A percentile compares a stretch with the other conserved stretches of the same genome.
Evolutionary conservation across 2,797 vertebrate species (phyloP).

Genomic region (Poecilia gillii): DNA sequence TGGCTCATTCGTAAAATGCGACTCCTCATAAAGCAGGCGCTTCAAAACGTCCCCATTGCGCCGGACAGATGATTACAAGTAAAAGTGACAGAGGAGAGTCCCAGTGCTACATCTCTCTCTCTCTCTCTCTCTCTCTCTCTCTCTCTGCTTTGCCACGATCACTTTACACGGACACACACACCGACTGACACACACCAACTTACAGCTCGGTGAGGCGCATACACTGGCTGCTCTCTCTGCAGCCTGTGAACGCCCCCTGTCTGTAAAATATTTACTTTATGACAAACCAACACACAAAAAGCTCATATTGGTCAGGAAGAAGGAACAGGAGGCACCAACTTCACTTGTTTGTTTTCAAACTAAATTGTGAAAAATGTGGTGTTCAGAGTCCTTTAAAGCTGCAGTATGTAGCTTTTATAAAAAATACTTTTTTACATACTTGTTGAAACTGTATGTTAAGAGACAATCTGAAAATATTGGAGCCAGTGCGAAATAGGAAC

Average conservation of each 20-base stretch:
- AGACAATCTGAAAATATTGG: too few relatives aligned
- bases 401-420: too few relatives aligned
- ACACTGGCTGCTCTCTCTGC: slow-evolving; percentile 26
- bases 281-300: neutral
- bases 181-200: neutral
- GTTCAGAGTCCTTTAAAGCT: neutral
- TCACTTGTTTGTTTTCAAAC: neutral
- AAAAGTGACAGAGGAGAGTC: slow-evolving; percentile 69
- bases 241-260: slow-evolving; percentile 50
- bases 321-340: neutral
- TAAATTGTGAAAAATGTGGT: neutral
- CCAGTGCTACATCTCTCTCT: slow-evolving; percentile 61
- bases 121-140: slow-evolving; percentile 36
- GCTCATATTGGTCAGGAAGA: neutral
- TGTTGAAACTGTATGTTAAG: too few relatives aligned
- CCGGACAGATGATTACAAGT: slow-evolving; percentile 26
- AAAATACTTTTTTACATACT: too few relatives aligned
- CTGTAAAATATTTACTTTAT: neutral
- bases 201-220: slow-evolving; percentile 16
- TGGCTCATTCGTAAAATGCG: slow-evolving; percentile 28
- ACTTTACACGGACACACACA: slow-evolving; percentile 17
- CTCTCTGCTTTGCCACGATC: slow-evolving; percentile 61
- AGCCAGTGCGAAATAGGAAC: too few relatives aligned
- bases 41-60: slow-evolving; percentile 35
- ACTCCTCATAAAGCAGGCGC: neutral